Evolutionary conservation across 92 coral and sea anemone genomes (phyloP).

Genomic region (Phenganax marumi): DNA sequence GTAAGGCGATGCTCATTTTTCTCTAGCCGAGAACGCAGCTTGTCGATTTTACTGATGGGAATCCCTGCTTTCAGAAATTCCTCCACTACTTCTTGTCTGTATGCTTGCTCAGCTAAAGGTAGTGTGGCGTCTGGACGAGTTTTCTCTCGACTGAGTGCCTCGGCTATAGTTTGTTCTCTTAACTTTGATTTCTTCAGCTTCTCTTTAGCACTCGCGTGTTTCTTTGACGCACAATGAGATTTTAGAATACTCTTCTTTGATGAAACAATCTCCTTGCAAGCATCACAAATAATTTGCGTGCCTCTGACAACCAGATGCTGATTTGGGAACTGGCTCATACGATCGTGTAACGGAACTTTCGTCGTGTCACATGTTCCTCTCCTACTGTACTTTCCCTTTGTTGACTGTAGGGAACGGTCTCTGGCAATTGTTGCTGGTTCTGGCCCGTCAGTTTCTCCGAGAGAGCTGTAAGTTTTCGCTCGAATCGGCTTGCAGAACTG

Average conservation of each 20-base stretch:
- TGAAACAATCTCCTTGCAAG: slow-evolving; percentile 38
- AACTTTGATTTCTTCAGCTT: slow-evolving; percentile 44
- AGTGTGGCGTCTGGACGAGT: slow-evolving; percentile 51
- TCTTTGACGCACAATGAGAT: slow-evolving; percentile 10
- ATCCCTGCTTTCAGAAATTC: slow-evolving; percentile 59
- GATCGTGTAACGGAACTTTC: neutral
- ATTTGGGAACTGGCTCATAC: neutral
- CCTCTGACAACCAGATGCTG: slow-evolving; percentile 41
- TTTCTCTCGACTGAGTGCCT: slow-evolving; percentile 54
- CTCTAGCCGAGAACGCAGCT: slow-evolving; percentile 44
- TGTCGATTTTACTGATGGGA: slow-evolving; percentile 45
- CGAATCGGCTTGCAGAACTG: neutral
- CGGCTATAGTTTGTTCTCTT: slow-evolving; percentile 52
- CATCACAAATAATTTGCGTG: slow-evolving; percentile 35
- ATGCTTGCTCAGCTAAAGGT: slow-evolving; percentile 55
- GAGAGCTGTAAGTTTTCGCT: slow-evolving; percentile 1
- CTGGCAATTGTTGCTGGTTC: too few relatives aligned
- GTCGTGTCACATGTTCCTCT: neutral
- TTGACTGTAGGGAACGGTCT: too few relatives aligned
- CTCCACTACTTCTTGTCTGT: slow-evolving; percentile 58
- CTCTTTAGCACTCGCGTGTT: neutral
- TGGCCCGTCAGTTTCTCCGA: neutral
- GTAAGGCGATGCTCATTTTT: slow-evolving; percentile 45
- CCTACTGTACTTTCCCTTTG: neutral
- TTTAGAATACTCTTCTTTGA: slow-evolving; percentile 54